Conservation (phyloP, 2,797 vertebrate species). For the Argentina silus region DNA sequence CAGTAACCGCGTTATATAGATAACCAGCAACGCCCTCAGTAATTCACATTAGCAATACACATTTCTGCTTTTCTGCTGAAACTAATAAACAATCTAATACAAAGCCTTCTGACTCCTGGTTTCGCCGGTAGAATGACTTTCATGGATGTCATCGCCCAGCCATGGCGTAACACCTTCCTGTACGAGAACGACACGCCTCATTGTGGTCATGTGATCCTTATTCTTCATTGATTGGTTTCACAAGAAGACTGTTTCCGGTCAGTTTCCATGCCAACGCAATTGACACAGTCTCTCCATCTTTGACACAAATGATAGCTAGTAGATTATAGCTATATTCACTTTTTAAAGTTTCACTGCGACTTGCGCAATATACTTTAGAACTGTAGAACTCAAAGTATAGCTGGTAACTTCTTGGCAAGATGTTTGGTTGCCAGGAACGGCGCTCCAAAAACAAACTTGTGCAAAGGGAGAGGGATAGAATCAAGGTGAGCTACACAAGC, state of each 20-base stretch:
- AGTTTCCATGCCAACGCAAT: slow-evolving; percentile 10
- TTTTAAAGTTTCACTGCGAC: not conserved
- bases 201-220: slow-evolving; percentile 7
- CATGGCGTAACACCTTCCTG: not conserved
- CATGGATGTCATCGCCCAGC: not conserved
- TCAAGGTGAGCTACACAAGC: slow-evolving; percentile 29
- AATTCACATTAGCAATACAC: no score
- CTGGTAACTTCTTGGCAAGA: slow-evolving; percentile 16
- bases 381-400: not conserved
- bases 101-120: not conserved
- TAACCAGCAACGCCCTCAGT: no score
- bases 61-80: not conserved
- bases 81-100: not conserved
- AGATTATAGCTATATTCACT: not conserved
- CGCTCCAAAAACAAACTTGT: slow-evolving; percentile 29
- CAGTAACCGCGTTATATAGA: no score
- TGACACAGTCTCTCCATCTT: not conserved
- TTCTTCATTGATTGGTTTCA: not conserved
- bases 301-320: not conserved
- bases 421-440: slow-evolving; percentile 26
- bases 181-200: not conserved
- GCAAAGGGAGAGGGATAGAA: slow-evolving; percentile 38
- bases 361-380: not conserved
- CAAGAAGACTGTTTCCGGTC: not conserved
- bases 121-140: slow-evolving; percentile 18